A percentile compares a stretch with the other conserved stretches of the same genome.
Evolutionary conservation across 2,113 vertebrate species (phyloP).

Genomic region (Suncus etruscus): DNA sequence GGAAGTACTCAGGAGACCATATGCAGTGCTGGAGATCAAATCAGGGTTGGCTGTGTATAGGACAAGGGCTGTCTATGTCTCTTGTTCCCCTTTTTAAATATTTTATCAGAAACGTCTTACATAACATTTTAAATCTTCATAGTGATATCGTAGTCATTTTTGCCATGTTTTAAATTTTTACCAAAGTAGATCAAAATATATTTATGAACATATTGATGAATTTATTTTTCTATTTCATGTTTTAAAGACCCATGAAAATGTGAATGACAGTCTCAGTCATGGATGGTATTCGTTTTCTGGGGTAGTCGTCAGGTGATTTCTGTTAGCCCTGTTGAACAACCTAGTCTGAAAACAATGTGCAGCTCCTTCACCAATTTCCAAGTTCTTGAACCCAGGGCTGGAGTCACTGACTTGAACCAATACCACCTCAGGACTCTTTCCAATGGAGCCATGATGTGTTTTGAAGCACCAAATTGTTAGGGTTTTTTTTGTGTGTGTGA

Average conservation of each 20-base stretch:
- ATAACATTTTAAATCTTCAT: constrained; percentile 6
- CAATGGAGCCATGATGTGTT: not conserved
- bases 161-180: not conserved
- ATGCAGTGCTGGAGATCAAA: too few relatives aligned
- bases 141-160: constrained; percentile 1
- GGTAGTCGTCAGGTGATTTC: not conserved
- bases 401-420: not conserved
- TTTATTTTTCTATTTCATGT: constrained; percentile 17
- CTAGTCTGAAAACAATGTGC: not conserved
- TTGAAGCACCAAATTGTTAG: not conserved
- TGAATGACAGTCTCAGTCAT: not conserved
- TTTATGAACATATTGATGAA: too few relatives aligned
- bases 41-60: too few relatives aligned
- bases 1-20: too few relatives aligned
- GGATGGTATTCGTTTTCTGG: not conserved
- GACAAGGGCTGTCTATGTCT: too few relatives aligned
- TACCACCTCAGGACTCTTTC: not conserved
- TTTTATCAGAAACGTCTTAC: constrained; percentile 43
- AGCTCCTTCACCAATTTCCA: not conserved
- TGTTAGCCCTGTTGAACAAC: not conserved
- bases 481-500: not conserved
- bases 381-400: not conserved
- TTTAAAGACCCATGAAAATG: not conserved
- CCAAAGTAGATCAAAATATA: not conserved
- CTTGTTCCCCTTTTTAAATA: not conserved